Evolutionary conservation across 2,113 vertebrate species (phyloP), one percentile per base, ranked within the genome.

Genomic region (Atlantisia rogersi): DNA sequence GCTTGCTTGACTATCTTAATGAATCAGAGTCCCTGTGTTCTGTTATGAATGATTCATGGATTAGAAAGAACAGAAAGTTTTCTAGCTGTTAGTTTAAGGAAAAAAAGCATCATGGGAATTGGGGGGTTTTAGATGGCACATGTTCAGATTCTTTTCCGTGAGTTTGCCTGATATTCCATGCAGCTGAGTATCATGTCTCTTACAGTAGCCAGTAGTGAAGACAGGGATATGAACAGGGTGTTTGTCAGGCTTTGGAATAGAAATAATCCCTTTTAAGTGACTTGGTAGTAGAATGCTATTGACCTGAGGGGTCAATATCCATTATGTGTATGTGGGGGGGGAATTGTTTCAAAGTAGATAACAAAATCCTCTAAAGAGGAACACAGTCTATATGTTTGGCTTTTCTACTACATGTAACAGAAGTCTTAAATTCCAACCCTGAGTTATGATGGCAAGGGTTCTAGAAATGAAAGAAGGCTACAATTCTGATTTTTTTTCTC

Each of bases 81-180:
- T 77, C 12, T 73, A 39, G 32, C 40, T 71, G 22, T 69, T 69
- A 22, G 11, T 52, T 32, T 6, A 55, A 76, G 73, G 62, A 55
- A 73, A 31, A 31, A n/a, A 28, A 39, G 24, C 50, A 8, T 39
- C 0, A 0, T 71, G 0, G 1, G 4, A 22, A 6, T 3, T 59
- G 25, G 8, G 5, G 5, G 16, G 2, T 2, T 65, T 82, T 73
- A 31, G 8, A n/a, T 3, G 4, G 31, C 5, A 1, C 20, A 2
- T 28, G 5, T 39, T 62, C 29, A 77, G 48, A 62, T 48, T 11
- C 3, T 8, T 74, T 68, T 80, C 65, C 60, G n/a, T 55, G 25
- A 63, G 32, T 68, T 85, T 87, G 25, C 11, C 7, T 14, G 56
- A 0, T 46, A 55, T 39, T 44, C 65, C 2, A 0, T n/a, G 31